Evolutionary conservation across 2,113 vertebrate species (phyloP), one percentile per base, ranked within the genome.

Genomic region (Salvelinus fontinalis): DNA sequence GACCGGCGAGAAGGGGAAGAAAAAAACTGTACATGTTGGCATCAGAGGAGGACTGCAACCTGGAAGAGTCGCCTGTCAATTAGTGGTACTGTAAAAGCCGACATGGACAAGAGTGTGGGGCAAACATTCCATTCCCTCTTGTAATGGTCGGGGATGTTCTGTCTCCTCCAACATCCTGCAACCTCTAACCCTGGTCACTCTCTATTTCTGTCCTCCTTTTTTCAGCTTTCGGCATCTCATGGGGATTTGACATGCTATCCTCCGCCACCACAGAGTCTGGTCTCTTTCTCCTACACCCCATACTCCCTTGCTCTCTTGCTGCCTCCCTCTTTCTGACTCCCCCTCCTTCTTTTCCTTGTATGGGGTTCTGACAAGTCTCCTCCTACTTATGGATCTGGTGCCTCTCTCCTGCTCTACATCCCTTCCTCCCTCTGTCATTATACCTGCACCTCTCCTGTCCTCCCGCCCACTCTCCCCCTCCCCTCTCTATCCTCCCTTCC

Each of bases 1-100:
- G 84, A 80, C 86, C 86, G 79, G 75, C 66, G 75, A 75, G 31
- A 78, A 81, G 62, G 51, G 49, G 44, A 9, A 49, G 27, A 68
- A 70, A 27, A 18, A 44, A 44, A 11, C 8, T 3, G 34, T 20
- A 44, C 60, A 6, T 34, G 65, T 68, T 22, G 48, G 80, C 51
- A 64, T 68, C 72, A 59, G 69, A 69, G 83, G 54, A 78, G 74
- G 85, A 69, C 68, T 68, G 79, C 67, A 78, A 77, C 39, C 74
- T 79, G 75, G 57, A 73, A 48, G 31, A 66, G 73, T 79, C 26
- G 70, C 73, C 81, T 87, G 85, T 88, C 88, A 88, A 87, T 89
- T 85, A 84, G 84, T 73, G 68, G 54, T 81, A 77, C 51, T 54
- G 16, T 14, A 54, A 83, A 84, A 83, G 78, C 82, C 74, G 71